Evolutionary conservation across 2,888 invertebrate species (phyloP).

Genomic region (Cephus pulcher): DNA sequence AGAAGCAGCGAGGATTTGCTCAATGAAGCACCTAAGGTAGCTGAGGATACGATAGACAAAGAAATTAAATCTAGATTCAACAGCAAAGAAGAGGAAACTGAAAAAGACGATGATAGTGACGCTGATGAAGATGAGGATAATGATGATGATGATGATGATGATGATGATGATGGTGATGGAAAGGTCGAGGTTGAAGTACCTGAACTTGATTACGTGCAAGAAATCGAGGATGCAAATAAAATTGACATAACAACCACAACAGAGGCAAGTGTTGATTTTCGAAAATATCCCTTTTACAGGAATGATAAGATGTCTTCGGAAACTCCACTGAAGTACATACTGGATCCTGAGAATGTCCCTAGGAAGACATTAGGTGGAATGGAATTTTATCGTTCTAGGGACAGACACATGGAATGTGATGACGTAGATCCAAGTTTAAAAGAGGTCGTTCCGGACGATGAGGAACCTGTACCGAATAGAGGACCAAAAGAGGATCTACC

Average conservation of each 20-base stretch:
- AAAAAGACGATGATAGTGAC: slow-evolving; percentile 50
- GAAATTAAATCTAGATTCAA: slow-evolving; percentile 52
- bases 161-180: slow-evolving; percentile 41
- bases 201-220: slow-evolving; percentile 46
- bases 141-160: slow-evolving; percentile 57
- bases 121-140: slow-evolving; percentile 52
- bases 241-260: slow-evolving; percentile 19
- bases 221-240: slow-evolving; percentile 49
- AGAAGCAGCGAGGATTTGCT: slow-evolving; percentile 37
- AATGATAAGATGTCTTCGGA: slow-evolving; percentile 67
- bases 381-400: slow-evolving; percentile 78
- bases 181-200: slow-evolving; percentile 50
- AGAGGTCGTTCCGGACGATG: slow-evolving; percentile 49
- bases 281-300: slow-evolving; percentile 78
- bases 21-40: slow-evolving; percentile 42
- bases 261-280: slow-evolving; percentile 32
- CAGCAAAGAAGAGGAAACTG: slow-evolving; percentile 30
- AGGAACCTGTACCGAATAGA: slow-evolving; percentile 47
- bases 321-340: slow-evolving; percentile 77
- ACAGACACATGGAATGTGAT: slow-evolving; percentile 58
- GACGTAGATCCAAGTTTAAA: slow-evolving; percentile 58
- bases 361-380: slow-evolving; percentile 74
- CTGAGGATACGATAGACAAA: slow-evolving; percentile 43
- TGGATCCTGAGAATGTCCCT: slow-evolving; percentile 74
- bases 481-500: slow-evolving; percentile 51